phyloP scores from a whole-genome alignment of 2,797 vertebrate species.

The Geotria australis region DNA sequence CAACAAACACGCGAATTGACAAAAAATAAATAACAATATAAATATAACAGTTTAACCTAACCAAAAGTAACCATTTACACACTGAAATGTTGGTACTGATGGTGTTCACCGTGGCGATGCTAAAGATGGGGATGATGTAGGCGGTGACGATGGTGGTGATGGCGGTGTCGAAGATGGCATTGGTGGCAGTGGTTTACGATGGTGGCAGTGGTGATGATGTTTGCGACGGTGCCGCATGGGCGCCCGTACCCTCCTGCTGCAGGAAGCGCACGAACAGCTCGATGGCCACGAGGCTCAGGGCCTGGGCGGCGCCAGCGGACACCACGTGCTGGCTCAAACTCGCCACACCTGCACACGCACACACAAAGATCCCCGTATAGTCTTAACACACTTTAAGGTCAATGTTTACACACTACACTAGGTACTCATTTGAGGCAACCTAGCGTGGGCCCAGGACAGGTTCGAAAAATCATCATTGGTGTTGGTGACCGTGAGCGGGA shows the following conservation, averaged over 20 bases:
- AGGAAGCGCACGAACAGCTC: conserved; percentile 76
- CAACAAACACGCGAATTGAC: no score
- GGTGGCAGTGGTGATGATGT: background rate
- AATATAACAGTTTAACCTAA: no score
- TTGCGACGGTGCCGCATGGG: background rate
- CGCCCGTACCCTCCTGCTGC: conserved; percentile 63
- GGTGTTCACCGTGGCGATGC: background rate
- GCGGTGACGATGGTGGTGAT: no score
- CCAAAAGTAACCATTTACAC: no score
- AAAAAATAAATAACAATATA: no score
- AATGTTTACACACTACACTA: no score
- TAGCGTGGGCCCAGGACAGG: no score
- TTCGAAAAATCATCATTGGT: no score
- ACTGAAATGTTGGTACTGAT: no score
- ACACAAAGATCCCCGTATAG: background rate
- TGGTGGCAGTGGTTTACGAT: background rate
- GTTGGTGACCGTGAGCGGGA: no score
- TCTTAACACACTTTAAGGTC: no score
- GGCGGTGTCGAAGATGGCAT: background rate
- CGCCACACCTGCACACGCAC: conserved; percentile 30
- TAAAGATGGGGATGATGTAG: background rate
- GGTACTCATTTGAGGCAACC: no score
- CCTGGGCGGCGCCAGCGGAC: conserved; percentile 54
- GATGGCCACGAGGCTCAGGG: conserved; percentile 29
- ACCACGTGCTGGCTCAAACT: conserved; percentile 65